Evolutionary conservation across 2,113 vertebrate species (phyloP).

Genomic region (Pelmatolapia mariae): DNA sequence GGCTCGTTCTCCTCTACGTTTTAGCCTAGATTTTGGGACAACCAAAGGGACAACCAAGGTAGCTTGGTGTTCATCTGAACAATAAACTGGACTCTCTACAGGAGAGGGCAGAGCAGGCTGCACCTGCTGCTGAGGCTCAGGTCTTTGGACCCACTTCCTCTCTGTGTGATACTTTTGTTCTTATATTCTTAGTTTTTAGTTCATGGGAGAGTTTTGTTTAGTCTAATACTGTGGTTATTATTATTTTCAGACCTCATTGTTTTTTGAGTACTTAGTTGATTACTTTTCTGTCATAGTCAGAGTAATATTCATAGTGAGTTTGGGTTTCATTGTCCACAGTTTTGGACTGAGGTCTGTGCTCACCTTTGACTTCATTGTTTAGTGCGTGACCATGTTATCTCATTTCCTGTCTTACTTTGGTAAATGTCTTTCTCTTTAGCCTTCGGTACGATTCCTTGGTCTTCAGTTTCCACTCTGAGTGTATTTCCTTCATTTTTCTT

Average conservation of each 20-base stretch:
- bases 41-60: background rate
- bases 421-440: background rate
- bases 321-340: background rate
- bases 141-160: background rate
- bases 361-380: background rate
- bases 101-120: background rate
- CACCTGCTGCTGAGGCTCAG: background rate
- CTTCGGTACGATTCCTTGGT: fast-evolving
- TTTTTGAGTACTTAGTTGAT: background rate
- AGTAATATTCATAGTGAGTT: background rate
- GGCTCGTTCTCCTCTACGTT: background rate
- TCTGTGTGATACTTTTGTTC: background rate
- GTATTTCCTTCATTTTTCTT: background rate
- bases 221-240: background rate
- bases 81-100: background rate
- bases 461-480: background rate
- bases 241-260: background rate
- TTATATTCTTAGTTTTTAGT: background rate
- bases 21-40: background rate
- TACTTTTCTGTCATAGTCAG: background rate
- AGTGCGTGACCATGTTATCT: background rate
- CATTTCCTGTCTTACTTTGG: background rate
- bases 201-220: background rate
- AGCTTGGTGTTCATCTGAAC: background rate
- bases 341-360: background rate